Evolutionary conservation across 2,888 invertebrate genomes (phyloP), one percentile per base, ranked within the genome.

Genomic region (Agonopterix arenella): DNA sequence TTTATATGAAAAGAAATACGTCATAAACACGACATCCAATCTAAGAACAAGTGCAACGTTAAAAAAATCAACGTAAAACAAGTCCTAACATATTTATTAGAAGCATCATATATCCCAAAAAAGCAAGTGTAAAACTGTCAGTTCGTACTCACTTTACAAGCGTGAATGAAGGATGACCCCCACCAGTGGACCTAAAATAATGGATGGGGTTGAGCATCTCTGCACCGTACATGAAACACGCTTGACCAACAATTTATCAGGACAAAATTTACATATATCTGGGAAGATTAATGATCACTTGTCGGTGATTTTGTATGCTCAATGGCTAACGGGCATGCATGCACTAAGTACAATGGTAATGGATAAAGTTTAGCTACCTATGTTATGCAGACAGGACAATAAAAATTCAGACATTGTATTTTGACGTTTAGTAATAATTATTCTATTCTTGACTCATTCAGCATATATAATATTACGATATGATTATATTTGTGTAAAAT

Each of bases 191-290:
- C 59, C 56, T 53, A 56, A 61, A 64, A 64, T 71, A 73, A 73
- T 70, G 64, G 69, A 69, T 67, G 62, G 58, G 53, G 54, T 51
- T 47, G 56, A 49, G 54, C 57, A 36, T 42, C 45, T 36, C 41
- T 52, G 53, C 54, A 46, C 41, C 49, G 49, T 56, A 55, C 47
- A 53, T 52, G 47, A 49, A 50, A 52, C 55, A 52, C 58, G 60
- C 61, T 68, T 68, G 72, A 71, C 73, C 72, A 62, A 62, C 70
- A 62, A 72, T 72, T 70, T 71, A 73, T 73, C 73, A 70, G 71
- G 50, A 57, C 61, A 55, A 68, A 72, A 75, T 77, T 73, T 77
- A 66, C 77, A 76, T 76, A 70, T 70, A 71, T 70, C 68, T 63
- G 61, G 55, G 43, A 68, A 76, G 76, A 77, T 77, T 77, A 75